Evolutionary conservation across 2,888 invertebrate genomes (phyloP), one percentile per base, ranked within the genome.

Genomic region (Amiota mariae): DNA sequence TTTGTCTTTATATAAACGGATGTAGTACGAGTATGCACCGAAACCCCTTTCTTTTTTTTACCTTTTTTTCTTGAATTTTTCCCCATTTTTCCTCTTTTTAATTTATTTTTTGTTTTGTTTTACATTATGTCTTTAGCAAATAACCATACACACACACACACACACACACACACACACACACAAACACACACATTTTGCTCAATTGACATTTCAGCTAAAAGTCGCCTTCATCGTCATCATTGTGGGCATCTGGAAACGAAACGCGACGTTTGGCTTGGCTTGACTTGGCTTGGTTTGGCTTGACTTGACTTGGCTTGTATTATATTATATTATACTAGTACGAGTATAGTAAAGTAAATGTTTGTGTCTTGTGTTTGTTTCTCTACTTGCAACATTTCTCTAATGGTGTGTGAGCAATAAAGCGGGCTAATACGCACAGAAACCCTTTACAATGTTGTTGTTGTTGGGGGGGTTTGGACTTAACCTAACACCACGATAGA

Each of bases 331-430:
- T 59, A 8, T 54, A n/a, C n/a, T n/a, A n/a, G n/a, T n/a, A n/a
- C n/a, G n/a, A 54, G 72, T 70, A 48, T 73, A 70, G 67, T 18
- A 46, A 48, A 49, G 49, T 57, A 70, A 71, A 72, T 72, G 68
- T 66, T 67, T 73, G 49, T 73, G 71, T 72, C 66, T 67, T 47
- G 20, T 48, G 67, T 18, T 67, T 48, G 15, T 24, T 24, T 67
- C 49, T 48, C 20, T 46, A 18, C 20, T 73, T 54, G 73, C 73
- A 80, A 71, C 78, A 74, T 78, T 79, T 74, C 74, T 76, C 76
- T 80, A 80, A 80, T 80, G 80, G 80, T 79, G 80, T 80, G 79
- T 80, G 74, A 75, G 73, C 77, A 77, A 79, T 80, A 80, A 80
- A 77, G 76, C 80, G 75, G 79, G 77, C 81, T 80, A 79, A 80